These are phyloP conservation scores for Falco punctatus DNA, from an alignment of 2,113 vertebrate species.

Conservation along the genomic window DNA sequence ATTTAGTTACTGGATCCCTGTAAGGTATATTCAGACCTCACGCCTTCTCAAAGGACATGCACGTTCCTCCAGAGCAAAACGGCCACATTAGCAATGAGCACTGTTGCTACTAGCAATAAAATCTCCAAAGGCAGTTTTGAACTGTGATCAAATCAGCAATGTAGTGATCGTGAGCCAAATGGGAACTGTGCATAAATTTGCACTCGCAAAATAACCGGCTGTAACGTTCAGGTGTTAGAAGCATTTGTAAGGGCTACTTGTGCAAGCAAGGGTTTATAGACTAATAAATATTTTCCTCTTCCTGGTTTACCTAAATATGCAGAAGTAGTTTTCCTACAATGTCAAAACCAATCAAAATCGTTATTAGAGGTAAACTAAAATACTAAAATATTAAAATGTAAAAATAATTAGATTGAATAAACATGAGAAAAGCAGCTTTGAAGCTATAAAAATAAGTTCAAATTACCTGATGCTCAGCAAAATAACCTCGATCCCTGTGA, in stretches of 20 bases:
- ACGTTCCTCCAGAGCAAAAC: background rate
- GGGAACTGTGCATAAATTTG: background rate
- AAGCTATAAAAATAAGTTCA: background rate
- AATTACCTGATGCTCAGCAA: background rate
- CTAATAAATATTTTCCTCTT: background rate
- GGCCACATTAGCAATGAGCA: background rate
- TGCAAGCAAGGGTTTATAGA: background rate
- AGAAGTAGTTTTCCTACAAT: background rate
- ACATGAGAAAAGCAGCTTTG: background rate
- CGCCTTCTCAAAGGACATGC: accelerated
- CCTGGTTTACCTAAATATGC: background rate
- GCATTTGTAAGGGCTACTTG: background rate
- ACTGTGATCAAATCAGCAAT: background rate
- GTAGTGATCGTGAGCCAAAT: background rate
- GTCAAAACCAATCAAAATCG: background rate
- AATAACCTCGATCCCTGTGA: background rate
- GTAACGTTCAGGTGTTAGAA: background rate
- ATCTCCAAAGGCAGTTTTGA: background rate
- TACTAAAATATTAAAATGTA: background rate
- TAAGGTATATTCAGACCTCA: background rate
- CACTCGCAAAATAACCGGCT: background rate
- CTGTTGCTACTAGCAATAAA: background rate
- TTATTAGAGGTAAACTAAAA: background rate
- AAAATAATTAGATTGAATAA: background rate
- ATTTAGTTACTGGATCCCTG: too few species aligned